Evolutionary conservation across 2,888 invertebrate genomes (phyloP).

Genomic region (Ethmia dodecea): DNA sequence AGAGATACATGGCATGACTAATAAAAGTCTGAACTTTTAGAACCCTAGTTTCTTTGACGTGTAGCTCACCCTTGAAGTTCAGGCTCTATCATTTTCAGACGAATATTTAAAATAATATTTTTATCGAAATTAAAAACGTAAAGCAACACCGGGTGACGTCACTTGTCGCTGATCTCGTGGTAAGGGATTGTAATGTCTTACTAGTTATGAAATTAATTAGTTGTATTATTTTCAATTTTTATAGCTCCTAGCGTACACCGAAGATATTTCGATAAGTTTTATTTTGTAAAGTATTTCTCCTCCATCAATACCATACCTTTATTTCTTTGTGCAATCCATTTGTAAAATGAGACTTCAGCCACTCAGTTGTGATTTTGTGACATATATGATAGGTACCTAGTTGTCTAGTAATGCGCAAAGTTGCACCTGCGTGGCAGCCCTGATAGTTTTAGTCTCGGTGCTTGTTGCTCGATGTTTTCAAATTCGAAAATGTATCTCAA

Average conservation of each 20-base stretch:
- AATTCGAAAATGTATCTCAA: conserved; percentile 22
- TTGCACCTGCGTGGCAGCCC: too few relatives aligned
- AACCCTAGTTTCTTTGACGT: too few relatives aligned
- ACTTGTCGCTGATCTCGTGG: conserved; percentile 75
- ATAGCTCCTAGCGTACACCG: conserved; percentile 78
- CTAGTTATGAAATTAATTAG: conserved; percentile 77
- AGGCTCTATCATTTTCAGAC: too few relatives aligned
- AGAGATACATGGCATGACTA: too few relatives aligned
- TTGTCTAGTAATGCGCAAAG: too few relatives aligned
- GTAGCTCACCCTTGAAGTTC: too few relatives aligned
- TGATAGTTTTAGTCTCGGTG: conserved; percentile 44
- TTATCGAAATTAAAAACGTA: conserved; percentile 4
- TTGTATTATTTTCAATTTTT: conserved; percentile 78
- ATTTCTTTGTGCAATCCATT: conserved; percentile 40
- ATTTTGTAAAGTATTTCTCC: conserved; percentile 75
- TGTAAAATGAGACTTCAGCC: too few relatives aligned
- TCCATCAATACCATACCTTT: conserved; percentile 73
- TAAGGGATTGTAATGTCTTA: conserved; percentile 76
- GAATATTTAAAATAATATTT: too few relatives aligned
- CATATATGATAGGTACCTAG: too few relatives aligned
- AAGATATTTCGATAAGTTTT: conserved; percentile 78
- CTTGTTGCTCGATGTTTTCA: conserved; percentile 21
- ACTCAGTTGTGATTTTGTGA: too few relatives aligned
- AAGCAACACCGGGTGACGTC: conserved; percentile 60
- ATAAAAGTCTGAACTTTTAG: too few relatives aligned